These are phyloP conservation scores for Polypterus senegalus DNA, from an alignment of 2,113 vertebrate genomes.

Conservation along the genomic window DNA sequence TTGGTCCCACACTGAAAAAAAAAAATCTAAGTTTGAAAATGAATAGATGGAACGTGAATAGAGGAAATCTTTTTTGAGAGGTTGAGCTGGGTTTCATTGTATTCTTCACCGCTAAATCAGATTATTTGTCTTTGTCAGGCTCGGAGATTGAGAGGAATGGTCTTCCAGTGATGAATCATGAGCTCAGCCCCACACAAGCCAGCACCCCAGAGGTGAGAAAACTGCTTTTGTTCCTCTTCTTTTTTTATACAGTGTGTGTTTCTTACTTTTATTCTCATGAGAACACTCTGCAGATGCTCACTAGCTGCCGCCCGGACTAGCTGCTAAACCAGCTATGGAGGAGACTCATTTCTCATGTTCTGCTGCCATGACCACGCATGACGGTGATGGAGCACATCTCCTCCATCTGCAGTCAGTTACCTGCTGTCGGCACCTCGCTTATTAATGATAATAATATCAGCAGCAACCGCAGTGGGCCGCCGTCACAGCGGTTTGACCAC, in stretches of 20 bases:
- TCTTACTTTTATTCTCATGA: not conserved
- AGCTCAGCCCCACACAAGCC: constrained; percentile 70
- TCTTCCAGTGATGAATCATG: constrained; percentile 49
- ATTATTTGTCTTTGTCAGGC: constrained; percentile 46
- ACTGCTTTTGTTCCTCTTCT: not conserved
- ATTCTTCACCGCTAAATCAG: constrained; percentile 18
- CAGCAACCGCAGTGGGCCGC: too few relatives aligned
- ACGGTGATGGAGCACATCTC: too few relatives aligned
- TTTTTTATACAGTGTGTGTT: too few relatives aligned
- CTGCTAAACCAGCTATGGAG: not conserved
- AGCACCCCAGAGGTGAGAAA: constrained; percentile 66
- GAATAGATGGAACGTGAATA: too few relatives aligned
- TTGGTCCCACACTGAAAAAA: too few relatives aligned
- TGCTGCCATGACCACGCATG: not conserved
- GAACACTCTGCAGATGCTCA: not conserved
- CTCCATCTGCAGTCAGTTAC: too few relatives aligned
- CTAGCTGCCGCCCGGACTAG: not conserved
- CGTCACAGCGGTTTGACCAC: too few relatives aligned
- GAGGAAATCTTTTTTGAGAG: too few relatives aligned
- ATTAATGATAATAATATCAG: too few relatives aligned
- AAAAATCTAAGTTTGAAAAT: too few relatives aligned
- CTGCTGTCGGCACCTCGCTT: too few relatives aligned
- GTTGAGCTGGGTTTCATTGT: not conserved
- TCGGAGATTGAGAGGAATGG: constrained; percentile 69
- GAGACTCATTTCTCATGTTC: not conserved